Base-by-base conservation (phyloP, 2,888 invertebrate species). In the Phymatocera aterrima region DNA sequence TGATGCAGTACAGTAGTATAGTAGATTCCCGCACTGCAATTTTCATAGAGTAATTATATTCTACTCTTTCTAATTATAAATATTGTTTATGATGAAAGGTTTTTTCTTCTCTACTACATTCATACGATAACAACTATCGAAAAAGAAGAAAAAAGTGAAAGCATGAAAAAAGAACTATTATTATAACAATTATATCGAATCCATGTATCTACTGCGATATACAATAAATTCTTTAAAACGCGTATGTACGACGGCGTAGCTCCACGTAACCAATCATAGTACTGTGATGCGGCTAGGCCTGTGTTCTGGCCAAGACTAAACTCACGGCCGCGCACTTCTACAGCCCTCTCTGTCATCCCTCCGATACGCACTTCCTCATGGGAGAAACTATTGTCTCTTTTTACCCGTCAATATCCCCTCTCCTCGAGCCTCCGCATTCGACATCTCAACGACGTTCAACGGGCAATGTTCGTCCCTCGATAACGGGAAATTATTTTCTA, bases 261-360 rank as follows among this genome's bases (percentile, higher is more conserved):
- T 12, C 8, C 40, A 60, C 75, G 75, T 54, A 57, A 34, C 72
- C 15, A 75, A 57, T 75, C 75, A 75, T 72, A 75, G 80, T 81
- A 82, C 86, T 83, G 79, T 84, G 88, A 88, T 89, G 88, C 88
- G 89, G 83, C 88, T 88, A 87, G 89, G 90, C 89, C 90, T 90
- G 90, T 87, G 89, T 87, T 89, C 90, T 87, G 90, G 87, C 89
- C 90, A 86, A 90, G 90, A 90, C 90, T 90, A 89, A 88, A 86
- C 89, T 88, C 88, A 88, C n/a, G n/a, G 87, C 86, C 87, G 86
- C 88, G 86, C 87, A 85, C 84, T 85, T 87, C 88, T 87, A 88
- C 89, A 88, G 89, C 89, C 88, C 88, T 88, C 88, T 85, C 86
- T 88, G 89, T 89, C 90, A 90, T 90, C 90, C 90, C 90, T 90